Conservation (phyloP, 2,888 invertebrate species). For the Lasioglossum zephyrum region DNA sequence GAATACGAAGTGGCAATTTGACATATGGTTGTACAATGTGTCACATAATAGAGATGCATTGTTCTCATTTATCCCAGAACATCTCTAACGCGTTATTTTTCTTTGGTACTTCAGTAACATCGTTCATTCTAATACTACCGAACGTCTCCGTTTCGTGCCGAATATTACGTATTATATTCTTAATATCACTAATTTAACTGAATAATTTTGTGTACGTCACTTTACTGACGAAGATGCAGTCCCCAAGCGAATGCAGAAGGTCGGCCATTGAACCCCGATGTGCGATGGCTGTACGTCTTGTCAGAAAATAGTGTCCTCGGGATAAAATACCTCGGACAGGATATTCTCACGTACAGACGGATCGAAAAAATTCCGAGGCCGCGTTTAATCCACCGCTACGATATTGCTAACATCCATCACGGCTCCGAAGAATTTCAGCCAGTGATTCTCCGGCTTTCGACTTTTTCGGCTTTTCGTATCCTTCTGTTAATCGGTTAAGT, state of each 20-base stretch:
- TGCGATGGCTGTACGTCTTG: conserved; percentile 36
- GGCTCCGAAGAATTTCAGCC: conserved; percentile 29
- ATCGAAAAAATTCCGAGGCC: conserved; percentile 16
- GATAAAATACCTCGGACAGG: conserved; percentile 30
- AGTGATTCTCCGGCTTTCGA: conserved; percentile 14
- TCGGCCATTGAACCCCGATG: conserved; percentile 35
- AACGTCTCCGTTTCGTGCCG: background rate
- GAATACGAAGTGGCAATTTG: conserved; percentile 4
- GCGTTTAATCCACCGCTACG: background rate
- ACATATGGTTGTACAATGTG: background rate
- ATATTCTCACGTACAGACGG: conserved; percentile 18
- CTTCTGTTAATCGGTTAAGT: conserved; percentile 30
- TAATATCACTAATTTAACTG: too few species aligned
- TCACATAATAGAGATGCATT: background rate
- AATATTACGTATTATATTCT: background rate
- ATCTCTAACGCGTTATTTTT: background rate
- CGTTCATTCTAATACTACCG: background rate
- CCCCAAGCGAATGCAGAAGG: background rate
- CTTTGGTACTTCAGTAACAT: background rate
- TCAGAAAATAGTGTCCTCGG: conserved; percentile 53
- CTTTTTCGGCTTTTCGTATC: background rate
- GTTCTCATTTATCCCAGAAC: background rate
- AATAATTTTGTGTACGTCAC: too few species aligned
- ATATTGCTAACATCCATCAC: background rate
- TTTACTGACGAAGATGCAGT: background rate